Base-by-base conservation (phyloP, 2,113 vertebrate species). In the Nerophis lumbriciformis region DNA sequence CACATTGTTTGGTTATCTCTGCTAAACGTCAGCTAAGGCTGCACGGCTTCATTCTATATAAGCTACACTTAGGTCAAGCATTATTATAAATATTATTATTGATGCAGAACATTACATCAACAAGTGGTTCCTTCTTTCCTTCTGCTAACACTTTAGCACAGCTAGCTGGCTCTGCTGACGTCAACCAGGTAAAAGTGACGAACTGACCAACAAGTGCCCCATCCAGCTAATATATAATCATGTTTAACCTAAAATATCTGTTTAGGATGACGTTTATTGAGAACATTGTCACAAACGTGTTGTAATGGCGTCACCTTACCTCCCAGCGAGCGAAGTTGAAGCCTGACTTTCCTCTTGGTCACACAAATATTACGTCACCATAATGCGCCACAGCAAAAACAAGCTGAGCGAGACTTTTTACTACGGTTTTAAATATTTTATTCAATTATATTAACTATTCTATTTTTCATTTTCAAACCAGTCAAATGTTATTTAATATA, bases 261-360 rank as follows among this genome's bases (percentile, higher is more conserved):
- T 37, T 5, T 3, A 36, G 16, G 42, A 12, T 4, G 6, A 0
- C 4, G 1, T 1, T 0, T 49, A 0, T 42, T 11, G 5, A 4
- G 14, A 9, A 13, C 15, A 6, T 47, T 1, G 6, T 8, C n/a
- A 5, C 8, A 3, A 6, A 4, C 4, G 37, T 36, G 42, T 19
- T 47, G 42, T 6, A 19, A 36, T 62, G 68, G 28, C 47, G 55
- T 76, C 84, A 87, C 88, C 85, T 88, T 85, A 87, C 88, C 85
- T 88, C 68, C 57, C 39, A 52, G 57, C 77, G 66, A 14, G 50
- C 68, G 68, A 75, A 78, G 71, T 75, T 73, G 73, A 66, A 76
- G 82, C 77, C 77, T 66, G 73, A 82, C 76, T 86, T 79, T 71
- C 49, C 65, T 52, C 51, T 47, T 37, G 37, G 82, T 52, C 83